These are phyloP conservation scores for Exaiptasia diaphana DNA, from an alignment of 64 coral and sea anemone genomes.

Conservation along the genomic window DNA sequence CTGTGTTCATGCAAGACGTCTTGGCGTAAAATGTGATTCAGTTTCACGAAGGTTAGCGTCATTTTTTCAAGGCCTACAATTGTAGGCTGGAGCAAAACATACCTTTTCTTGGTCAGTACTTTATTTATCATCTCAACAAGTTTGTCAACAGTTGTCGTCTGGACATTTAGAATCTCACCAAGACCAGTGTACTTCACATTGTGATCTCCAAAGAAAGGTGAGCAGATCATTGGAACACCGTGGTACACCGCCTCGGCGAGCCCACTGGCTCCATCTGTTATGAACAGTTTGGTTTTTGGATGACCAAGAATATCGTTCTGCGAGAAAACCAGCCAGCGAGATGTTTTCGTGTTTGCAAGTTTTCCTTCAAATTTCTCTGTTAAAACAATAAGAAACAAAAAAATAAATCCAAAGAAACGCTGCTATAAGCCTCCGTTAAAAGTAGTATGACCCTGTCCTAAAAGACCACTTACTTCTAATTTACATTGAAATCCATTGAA, in stretches of 20 bases:
- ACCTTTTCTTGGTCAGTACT: constrained; percentile 29
- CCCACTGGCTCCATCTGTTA: constrained; percentile 40
- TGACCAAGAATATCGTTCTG: constrained; percentile 57
- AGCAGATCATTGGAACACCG: constrained; percentile 58
- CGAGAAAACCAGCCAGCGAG: constrained; percentile 9
- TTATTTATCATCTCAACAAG: constrained; percentile 1
- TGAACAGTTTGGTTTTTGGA: constrained; percentile 30
- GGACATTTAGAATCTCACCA: background rate
- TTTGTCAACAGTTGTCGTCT: background rate
- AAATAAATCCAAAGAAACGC: no score
- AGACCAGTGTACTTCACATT: constrained; percentile 11
- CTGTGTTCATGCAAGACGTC: no score
- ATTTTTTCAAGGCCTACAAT: background rate
- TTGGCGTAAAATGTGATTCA: no score
- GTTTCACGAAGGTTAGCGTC: no score
- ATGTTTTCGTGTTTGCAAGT: background rate
- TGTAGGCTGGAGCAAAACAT: no score
- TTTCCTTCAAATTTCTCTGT: background rate
- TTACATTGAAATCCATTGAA: no score
- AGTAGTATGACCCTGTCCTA: no score
- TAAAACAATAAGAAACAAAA: no score
- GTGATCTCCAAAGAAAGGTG: constrained; percentile 32
- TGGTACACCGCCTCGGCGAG: constrained; percentile 26
- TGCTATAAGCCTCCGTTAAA: no score
- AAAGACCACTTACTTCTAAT: no score